Conservation (phyloP, 2,113 vertebrate genomes). For the Zosterops japonicus region DNA sequence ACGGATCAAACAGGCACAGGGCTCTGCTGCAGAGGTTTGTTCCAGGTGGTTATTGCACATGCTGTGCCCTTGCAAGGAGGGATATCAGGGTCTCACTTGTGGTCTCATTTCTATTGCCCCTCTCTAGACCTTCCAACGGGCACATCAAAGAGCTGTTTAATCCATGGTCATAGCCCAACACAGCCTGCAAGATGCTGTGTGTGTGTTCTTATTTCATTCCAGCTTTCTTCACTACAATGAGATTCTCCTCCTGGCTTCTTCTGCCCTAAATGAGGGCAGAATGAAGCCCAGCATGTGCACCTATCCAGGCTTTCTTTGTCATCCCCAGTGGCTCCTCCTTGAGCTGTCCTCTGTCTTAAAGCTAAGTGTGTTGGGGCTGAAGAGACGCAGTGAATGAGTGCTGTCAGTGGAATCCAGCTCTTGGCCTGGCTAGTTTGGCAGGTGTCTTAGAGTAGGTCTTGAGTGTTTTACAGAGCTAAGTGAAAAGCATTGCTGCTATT, state of each 20-base stretch:
- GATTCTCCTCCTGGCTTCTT: not conserved
- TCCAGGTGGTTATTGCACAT: not conserved
- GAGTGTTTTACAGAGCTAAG: not conserved
- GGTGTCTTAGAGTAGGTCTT: not conserved
- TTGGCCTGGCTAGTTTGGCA: not conserved
- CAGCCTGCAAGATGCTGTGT: not conserved
- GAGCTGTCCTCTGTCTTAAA: not conserved
- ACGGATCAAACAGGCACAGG: not conserved
- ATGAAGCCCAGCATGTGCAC: not conserved
- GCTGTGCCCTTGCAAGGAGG: not conserved
- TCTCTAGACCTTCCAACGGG: not conserved
- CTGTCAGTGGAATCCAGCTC: not conserved
- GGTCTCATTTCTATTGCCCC: not conserved
- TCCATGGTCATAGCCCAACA: not conserved
- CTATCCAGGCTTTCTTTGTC: not conserved
- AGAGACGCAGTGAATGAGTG: not conserved
- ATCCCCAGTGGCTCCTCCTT: not conserved
- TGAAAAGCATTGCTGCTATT: not conserved
- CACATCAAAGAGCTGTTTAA: not conserved
- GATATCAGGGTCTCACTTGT: not conserved
- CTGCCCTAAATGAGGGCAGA: not conserved
- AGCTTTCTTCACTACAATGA: not conserved
- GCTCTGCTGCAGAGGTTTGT: not conserved
- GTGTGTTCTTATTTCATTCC: not conserved
- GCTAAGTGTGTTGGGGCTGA: not conserved